A percentile compares a stretch with the other conserved stretches of the same genome.
Evolutionary conservation across 1,140 invertebrate species (phyloP).

Genomic region (Drosophila kurseongensis): DNA sequence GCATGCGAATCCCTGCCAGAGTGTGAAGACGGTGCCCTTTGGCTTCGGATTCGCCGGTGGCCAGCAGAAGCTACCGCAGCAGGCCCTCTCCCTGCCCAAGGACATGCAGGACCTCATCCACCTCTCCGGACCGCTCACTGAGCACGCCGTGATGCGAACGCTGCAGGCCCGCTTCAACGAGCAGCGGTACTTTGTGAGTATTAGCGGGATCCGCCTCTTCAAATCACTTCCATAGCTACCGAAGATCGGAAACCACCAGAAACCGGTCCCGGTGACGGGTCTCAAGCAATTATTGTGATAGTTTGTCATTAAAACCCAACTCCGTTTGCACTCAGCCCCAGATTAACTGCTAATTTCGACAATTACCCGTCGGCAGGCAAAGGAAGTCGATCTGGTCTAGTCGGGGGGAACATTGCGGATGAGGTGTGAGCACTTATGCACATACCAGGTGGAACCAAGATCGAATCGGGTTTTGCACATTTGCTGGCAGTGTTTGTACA

Average conservation of each 20-base stretch:
- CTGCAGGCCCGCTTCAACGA: conserved; percentile 94
- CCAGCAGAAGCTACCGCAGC: conserved; percentile 36
- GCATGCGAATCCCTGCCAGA: conserved; percentile 73
- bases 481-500: conserved; percentile 9
- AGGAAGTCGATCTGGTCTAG: conserved; percentile 29
- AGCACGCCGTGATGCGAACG: conserved; percentile 96
- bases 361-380: conserved; percentile 50
- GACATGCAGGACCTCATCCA: conserved; percentile 95
- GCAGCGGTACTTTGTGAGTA: conserved; percentile 94
- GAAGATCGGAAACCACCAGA: conserved; percentile 1
- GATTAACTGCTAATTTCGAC: conserved; percentile 75
- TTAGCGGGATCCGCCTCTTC: conserved; percentile 10
- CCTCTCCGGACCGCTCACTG: conserved; percentile 94
- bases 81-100: conserved; percentile 37
- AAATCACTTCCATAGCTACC: neutral
- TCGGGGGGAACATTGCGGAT: conserved; percentile 1
- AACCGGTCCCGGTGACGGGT: conserved; percentile 30
- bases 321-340: conserved; percentile 56
- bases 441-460: neutral
- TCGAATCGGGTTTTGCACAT: conserved; percentile 2
- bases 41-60: conserved; percentile 53
- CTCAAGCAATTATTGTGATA: conserved; percentile 60
- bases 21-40: conserved; percentile 72
- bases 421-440: conserved; percentile 29
- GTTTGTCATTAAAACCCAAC: conserved; percentile 70